These are phyloP conservation scores for Puma concolor DNA, from an alignment of 2,113 vertebrate genomes.

Conservation along the genomic window DNA sequence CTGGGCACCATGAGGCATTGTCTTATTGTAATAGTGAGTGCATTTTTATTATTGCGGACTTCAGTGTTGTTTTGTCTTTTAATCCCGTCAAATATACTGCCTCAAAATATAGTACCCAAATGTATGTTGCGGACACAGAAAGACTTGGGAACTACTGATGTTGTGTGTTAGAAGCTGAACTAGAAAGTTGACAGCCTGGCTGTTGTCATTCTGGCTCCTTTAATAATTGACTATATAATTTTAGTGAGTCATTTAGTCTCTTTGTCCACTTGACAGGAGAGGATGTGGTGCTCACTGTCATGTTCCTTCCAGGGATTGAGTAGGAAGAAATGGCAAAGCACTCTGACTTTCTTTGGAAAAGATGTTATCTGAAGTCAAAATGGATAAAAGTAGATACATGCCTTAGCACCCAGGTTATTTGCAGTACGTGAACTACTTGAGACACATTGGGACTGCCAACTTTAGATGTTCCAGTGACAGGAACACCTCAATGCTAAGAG, in stretches of 20 bases:
- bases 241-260: constrained; percentile 43
- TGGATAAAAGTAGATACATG: constrained; percentile 43
- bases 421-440: neutral
- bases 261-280: constrained; percentile 48
- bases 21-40: neutral
- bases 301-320: constrained; percentile 52
- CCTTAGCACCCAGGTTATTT: constrained; percentile 49
- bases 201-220: neutral
- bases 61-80: constrained; percentile 25
- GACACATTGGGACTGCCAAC: neutral
- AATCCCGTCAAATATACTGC: neutral
- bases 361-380: neutral
- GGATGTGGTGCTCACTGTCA: neutral
- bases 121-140: neutral
- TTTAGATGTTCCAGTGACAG: constrained; percentile 2
- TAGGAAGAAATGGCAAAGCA: neutral
- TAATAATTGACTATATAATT: constrained; percentile 3
- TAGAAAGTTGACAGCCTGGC: constrained; percentile 21
- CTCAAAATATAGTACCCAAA: neutral
- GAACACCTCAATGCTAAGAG: constrained; percentile 19
- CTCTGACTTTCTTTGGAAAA: constrained; percentile 10
- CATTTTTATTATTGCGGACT: constrained; percentile 13
- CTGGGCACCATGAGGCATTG: no score
- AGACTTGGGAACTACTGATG: neutral
- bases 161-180: constrained; percentile 10